phyloP scores from a whole-genome alignment of 2,888 invertebrate genomes.

The Julus scandinavius region DNA sequence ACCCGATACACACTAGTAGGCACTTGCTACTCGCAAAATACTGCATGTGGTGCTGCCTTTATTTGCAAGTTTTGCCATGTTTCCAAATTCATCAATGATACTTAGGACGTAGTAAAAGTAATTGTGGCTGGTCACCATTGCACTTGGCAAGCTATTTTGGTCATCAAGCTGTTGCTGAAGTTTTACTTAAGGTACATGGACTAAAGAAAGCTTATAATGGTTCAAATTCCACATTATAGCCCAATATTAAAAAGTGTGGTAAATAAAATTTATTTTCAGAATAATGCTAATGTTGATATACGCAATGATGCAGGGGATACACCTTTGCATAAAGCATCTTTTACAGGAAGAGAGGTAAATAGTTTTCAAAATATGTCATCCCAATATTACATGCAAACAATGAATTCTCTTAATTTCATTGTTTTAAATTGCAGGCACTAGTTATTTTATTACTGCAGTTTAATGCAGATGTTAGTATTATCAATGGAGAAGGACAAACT shows the following conservation, averaged over 20 bases:
- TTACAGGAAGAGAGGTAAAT: conserved; percentile 75
- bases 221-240: not conserved
- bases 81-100: no score
- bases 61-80: no score
- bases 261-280: conserved; percentile 61
- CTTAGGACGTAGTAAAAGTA: conserved; percentile 73
- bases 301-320: conserved; percentile 76
- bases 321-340: conserved; percentile 75
- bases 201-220: not conserved
- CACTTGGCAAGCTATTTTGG: conserved; percentile 78
- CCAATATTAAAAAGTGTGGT: not conserved
- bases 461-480: conserved; percentile 74
- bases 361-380: not conserved
- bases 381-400: not conserved
- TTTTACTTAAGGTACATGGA: conserved; percentile 68
- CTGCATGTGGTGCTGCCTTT: no score
- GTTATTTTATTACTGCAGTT: conserved; percentile 73
- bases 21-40: no score
- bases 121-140: conserved; percentile 76
- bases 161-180: conserved; percentile 72
- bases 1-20: no score
- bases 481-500: conserved; percentile 75
- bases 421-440: conserved; percentile 69
- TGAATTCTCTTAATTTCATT: not conserved
- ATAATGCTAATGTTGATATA: conserved; percentile 72